Percentiles rank a stretch among this genome's conserved stretches.
Conservation (phyloP, 2,113 vertebrate genomes). For the Oryzias curvinotus region DNA sequence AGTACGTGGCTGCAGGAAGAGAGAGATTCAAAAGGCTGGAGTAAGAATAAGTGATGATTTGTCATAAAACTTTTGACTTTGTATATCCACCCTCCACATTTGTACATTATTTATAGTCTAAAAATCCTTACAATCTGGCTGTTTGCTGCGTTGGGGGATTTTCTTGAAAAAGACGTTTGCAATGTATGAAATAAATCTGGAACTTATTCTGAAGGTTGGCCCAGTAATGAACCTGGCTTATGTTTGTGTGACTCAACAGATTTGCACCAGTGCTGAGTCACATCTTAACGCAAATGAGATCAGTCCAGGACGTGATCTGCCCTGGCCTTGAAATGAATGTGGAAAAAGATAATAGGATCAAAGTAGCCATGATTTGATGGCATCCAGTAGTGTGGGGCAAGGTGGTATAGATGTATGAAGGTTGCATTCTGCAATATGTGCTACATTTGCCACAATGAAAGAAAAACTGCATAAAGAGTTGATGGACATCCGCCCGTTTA, state of each 20-base stretch:
- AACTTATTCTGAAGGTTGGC: neutral
- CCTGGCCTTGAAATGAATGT: constrained; percentile 36
- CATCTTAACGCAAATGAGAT: constrained; percentile 18
- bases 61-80: neutral
- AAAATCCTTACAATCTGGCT: no score
- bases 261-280: constrained; percentile 30
- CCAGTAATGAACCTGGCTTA: constrained; percentile 14
- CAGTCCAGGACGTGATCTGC: constrained; percentile 13
- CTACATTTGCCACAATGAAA: no score
- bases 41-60: constrained; percentile 76
- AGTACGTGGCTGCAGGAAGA: constrained; percentile 91
- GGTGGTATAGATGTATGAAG: neutral
- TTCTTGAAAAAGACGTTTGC: neutral
- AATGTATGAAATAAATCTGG: no score
- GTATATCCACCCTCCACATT: neutral
- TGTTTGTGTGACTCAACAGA: constrained; percentile 24
- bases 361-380: constrained; percentile 22
- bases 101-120: no score
- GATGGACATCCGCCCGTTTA: no score
- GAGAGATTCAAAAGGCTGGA: constrained; percentile 95
- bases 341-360: constrained; percentile 49
- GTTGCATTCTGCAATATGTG: constrained; percentile 1
- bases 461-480: no score
- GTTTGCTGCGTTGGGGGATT: no score
- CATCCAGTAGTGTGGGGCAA: neutral